Conservation (phyloP, 2,888 invertebrate species). For the Pristionchus exspectatus region DNA sequence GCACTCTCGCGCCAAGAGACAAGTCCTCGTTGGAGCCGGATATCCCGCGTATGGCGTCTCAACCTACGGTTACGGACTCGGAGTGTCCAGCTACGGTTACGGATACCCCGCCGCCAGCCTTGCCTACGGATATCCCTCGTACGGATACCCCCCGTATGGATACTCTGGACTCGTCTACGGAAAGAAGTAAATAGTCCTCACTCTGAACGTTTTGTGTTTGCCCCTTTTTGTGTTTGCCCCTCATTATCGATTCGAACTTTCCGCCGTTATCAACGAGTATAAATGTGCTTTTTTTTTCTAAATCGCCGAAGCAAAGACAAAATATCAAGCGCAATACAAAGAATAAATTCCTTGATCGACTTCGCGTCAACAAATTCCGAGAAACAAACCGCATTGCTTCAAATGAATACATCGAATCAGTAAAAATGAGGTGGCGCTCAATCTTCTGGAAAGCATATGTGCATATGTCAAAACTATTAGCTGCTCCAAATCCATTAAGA, state of each 20-base stretch:
- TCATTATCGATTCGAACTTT: constrained; percentile 1
- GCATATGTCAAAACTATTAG: no score
- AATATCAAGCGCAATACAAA: no score
- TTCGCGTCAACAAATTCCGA: no score
- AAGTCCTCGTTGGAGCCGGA: constrained; percentile 31
- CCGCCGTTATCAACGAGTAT: background rate
- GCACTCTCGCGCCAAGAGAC: constrained; percentile 46
- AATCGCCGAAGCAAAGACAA: no score
- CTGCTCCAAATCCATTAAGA: no score
- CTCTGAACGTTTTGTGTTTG: background rate
- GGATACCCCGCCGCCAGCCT: constrained; percentile 15
- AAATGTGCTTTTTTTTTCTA: background rate
- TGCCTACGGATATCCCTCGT: background rate
- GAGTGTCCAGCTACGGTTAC: background rate
- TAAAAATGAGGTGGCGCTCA: no score
- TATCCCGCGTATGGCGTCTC: constrained; percentile 12
- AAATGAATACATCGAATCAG: no score
- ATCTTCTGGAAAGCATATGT: no score
- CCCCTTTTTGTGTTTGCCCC: background rate
- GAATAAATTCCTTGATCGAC: no score
- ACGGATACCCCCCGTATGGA: background rate
- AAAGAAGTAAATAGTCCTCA: background rate
- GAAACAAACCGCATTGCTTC: no score
- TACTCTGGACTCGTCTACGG: constrained; percentile 42
- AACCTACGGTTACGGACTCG: constrained; percentile 40